phyloP scores from a whole-genome alignment of 2,888 invertebrate genomes.

The Ormyrus nitidulus region DNA sequence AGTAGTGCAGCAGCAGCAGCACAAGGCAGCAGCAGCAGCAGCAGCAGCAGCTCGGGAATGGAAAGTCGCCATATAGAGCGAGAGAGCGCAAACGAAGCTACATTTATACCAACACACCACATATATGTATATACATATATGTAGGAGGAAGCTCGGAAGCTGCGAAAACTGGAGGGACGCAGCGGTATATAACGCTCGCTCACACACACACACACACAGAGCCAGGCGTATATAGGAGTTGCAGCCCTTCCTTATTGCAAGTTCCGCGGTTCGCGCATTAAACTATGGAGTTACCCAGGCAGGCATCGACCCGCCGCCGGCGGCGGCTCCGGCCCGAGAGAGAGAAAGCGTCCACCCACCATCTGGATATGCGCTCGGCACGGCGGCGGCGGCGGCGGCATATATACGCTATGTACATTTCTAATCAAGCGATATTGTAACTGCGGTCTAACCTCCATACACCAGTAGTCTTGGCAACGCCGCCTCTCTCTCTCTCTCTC shows the following conservation, averaged over 20 bases:
- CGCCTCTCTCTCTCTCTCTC: constrained; percentile 36
- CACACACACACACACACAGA: neutral
- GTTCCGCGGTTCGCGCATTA: constrained; percentile 73
- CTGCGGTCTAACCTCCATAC: constrained; percentile 76
- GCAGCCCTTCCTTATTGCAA: constrained; percentile 73
- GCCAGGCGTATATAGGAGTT: constrained; percentile 5
- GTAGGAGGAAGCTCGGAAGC: constrained; percentile 18
- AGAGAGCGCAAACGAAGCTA: constrained; percentile 10
- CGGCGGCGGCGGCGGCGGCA: constrained; percentile 35
- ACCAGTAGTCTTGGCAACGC: constrained; percentile 66
- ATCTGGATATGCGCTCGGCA: constrained; percentile 71
- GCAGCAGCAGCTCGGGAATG: constrained; percentile 14
- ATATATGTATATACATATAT: constrained; percentile 8
- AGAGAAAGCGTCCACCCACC: constrained; percentile 64
- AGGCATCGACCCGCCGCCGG: constrained; percentile 68
- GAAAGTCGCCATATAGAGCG: constrained; percentile 28
- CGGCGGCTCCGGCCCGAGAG: constrained; percentile 22
- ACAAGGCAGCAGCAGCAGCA: neutral
- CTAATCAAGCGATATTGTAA: constrained; percentile 77
- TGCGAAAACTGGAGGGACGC: constrained; percentile 46
- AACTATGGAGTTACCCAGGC: constrained; percentile 74
- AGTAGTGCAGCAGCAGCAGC: neutral
- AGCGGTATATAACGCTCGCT: constrained; percentile 22
- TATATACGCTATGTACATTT: constrained; percentile 76
- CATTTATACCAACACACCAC: neutral